Conservation (phyloP, 2,888 invertebrate species). For the Congeria kusceri region DNA sequence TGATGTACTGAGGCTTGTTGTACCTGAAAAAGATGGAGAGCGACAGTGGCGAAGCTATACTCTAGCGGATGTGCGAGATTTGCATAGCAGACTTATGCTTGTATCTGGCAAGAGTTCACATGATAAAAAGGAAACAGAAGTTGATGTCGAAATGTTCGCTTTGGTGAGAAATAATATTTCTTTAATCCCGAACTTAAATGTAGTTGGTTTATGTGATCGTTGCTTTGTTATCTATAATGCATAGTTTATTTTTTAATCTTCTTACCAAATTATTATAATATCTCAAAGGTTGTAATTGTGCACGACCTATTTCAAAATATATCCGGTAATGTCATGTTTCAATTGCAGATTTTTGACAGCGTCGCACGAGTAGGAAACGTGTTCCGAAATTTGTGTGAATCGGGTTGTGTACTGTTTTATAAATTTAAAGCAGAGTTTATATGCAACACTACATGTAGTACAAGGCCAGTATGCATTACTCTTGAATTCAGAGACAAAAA, state of each 20-base stretch:
- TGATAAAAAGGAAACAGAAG: slow-evolving; percentile 73
- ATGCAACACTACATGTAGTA: slow-evolving; percentile 1
- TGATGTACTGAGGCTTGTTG: slow-evolving; percentile 33
- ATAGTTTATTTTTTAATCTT: too few species aligned
- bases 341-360: slow-evolving; percentile 73
- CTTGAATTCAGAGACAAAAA: slow-evolving; percentile 66
- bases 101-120: slow-evolving; percentile 76
- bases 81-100: slow-evolving; percentile 82
- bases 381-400: slow-evolving; percentile 70
- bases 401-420: slow-evolving; percentile 77
- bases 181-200: too few species aligned
- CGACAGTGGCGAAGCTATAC: slow-evolving; percentile 53
- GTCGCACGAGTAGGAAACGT: slow-evolving; percentile 72
- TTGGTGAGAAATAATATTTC: too few species aligned
- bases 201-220: too few species aligned
- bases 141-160: slow-evolving; percentile 76
- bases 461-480: slow-evolving; percentile 54
- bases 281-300: too few species aligned
- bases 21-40: slow-evolving; percentile 49
- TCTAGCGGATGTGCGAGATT: slow-evolving; percentile 74
- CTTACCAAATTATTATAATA: too few species aligned
- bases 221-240: too few species aligned
- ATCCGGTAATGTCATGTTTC: too few species aligned
- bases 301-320: too few species aligned
- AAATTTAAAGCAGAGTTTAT: slow-evolving; percentile 64